These are phyloP conservation scores for Leuciscus waleckii DNA, from an alignment of 2,797 vertebrate species.

Conservation along the genomic window DNA sequence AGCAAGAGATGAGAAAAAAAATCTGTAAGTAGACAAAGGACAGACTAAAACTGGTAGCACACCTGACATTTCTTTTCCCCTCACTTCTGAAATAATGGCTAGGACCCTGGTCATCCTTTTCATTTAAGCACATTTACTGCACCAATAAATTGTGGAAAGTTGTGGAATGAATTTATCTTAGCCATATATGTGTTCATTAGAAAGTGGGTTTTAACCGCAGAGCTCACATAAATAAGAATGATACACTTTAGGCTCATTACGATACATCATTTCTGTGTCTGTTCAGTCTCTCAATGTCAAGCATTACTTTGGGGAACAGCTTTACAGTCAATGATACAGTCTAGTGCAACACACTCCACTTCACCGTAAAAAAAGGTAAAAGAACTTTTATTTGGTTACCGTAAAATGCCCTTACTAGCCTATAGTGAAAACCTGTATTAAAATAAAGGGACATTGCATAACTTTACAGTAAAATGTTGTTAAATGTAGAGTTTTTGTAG, in stretches of 20 bases:
- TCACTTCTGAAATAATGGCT: too few relatives aligned
- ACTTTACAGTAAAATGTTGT: neutral
- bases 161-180: neutral
- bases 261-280: neutral
- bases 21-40: too few relatives aligned
- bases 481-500: neutral
- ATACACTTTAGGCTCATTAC: neutral
- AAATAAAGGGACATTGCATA: neutral
- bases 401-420: too few relatives aligned
- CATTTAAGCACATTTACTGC: neutral
- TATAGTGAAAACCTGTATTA: too few relatives aligned
- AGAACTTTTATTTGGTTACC: too few relatives aligned
- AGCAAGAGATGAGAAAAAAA: too few relatives aligned
- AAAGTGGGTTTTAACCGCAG: conserved; percentile 1
- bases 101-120: too few relatives aligned
- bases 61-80: too few relatives aligned
- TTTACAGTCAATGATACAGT: neutral
- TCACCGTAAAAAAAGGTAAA: neutral
- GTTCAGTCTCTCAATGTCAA: neutral
- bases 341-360: neutral
- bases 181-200: neutral
- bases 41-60: too few relatives aligned
- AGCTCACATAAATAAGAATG: conserved; percentile 5
- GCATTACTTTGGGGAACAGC: neutral
- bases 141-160: neutral